Evolutionary conservation across 2,888 invertebrate species (phyloP).

Genomic region (Tanypteryx hageni): DNA sequence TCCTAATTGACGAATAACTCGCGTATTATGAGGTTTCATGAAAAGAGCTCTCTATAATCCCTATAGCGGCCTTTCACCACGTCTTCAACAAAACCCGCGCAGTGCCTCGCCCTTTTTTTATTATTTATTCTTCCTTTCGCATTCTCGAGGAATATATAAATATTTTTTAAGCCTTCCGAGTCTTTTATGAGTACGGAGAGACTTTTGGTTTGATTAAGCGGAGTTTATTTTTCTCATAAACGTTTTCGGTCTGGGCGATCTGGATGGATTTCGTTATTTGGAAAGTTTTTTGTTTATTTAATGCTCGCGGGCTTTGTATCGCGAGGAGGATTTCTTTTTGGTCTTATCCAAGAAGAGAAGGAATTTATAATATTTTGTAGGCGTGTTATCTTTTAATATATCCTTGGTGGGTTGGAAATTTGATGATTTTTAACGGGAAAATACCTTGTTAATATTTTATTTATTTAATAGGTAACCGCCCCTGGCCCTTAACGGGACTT

Average conservation of each 20-base stretch:
- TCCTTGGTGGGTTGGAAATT: no score
- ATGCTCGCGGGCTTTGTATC: no score
- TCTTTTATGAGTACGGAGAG: conserved; percentile 23
- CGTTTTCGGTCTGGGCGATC: background rate
- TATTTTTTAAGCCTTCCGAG: background rate
- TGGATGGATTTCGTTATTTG: background rate
- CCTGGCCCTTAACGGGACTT: no score
- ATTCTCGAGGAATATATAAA: background rate
- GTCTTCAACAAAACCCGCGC: background rate
- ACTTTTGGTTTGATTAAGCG: conserved; percentile 22
- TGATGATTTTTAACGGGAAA: no score
- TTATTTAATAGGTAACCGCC: no score
- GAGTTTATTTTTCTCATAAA: conserved; percentile 30
- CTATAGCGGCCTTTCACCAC: background rate
- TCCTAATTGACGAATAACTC: conserved; percentile 62
- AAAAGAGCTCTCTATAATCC: conserved; percentile 27
- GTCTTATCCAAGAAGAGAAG: no score
- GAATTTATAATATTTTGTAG: no score
- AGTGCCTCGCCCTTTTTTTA: background rate
- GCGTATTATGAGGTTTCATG: conserved; percentile 52
- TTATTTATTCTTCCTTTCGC: background rate
- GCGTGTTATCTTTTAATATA: no score
- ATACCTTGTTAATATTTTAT: no score
- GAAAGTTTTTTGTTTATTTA: no score
- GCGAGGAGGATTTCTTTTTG: no score